Evolutionary conservation across 2,888 invertebrate genomes (phyloP).

Genomic region (Encarsia formosa): DNA sequence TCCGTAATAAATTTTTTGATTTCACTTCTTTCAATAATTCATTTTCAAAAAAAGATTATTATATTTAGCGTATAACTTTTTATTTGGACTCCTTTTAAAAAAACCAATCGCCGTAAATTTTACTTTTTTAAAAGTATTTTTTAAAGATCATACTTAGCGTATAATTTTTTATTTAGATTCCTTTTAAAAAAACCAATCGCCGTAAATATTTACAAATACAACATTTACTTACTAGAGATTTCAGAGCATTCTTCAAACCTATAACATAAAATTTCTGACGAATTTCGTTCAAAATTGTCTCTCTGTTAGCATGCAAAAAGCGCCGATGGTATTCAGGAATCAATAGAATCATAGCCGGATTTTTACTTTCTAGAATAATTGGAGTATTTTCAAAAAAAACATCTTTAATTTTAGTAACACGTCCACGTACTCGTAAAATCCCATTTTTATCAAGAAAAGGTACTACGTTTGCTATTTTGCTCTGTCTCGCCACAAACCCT

Average conservation of each 20-base stretch:
- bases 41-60: too few species aligned
- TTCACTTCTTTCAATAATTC: too few species aligned
- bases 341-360: constrained; percentile 5
- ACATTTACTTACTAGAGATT: background rate
- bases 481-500: background rate
- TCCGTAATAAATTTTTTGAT: too few species aligned
- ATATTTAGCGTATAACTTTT: too few species aligned
- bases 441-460: background rate
- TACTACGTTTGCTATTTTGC: background rate
- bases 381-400: background rate
- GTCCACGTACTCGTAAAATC: background rate
- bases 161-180: too few species aligned
- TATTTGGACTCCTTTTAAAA: too few species aligned
- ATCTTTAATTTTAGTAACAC: background rate
- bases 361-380: constrained; percentile 8
- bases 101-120: too few species aligned
- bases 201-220: background rate
- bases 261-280: background rate
- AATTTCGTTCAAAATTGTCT: background rate
- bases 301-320: constrained; percentile 4
- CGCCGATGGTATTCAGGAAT: constrained; percentile 12
- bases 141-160: too few species aligned
- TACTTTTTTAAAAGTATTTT: too few species aligned
- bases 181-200: too few species aligned
- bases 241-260: background rate